These are phyloP conservation scores for Syrista parreyssii DNA, from an alignment of 2,888 invertebrate genomes.

Conservation along the genomic window DNA sequence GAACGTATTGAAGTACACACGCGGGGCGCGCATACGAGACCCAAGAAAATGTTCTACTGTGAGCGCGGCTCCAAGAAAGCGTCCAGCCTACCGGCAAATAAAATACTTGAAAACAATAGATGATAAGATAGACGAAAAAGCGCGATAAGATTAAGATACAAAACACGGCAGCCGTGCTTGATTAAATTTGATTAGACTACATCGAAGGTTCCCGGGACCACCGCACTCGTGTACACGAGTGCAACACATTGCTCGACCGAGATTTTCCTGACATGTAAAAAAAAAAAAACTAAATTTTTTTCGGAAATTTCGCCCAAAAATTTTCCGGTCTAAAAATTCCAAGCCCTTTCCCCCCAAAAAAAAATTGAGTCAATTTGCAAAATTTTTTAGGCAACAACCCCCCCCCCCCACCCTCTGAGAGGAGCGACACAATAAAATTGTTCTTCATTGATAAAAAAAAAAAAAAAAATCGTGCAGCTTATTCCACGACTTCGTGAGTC, in stretches of 20 bases:
- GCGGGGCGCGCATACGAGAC: neutral
- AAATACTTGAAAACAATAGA: constrained; percentile 55
- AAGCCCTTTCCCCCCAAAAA: no score
- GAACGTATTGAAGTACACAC: neutral
- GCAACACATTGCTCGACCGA: neutral
- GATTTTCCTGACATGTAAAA: neutral
- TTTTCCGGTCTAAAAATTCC: neutral
- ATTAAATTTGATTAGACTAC: constrained; percentile 38
- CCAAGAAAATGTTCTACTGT: neutral
- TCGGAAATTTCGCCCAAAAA: neutral
- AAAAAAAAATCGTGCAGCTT: neutral
- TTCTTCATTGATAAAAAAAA: neutral
- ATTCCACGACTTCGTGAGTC: neutral
- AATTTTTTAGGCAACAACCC: no score
- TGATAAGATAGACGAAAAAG: constrained; percentile 50
- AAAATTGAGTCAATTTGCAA: rapidly evolving
- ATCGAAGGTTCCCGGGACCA: neutral
- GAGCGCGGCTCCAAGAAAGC: neutral
- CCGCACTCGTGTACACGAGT: neutral
- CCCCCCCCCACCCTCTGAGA: no score
- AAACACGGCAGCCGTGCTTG: constrained; percentile 32
- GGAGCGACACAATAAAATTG: no score
- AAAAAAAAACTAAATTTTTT: neutral
- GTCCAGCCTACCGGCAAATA: constrained; percentile 45
- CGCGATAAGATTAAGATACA: constrained; percentile 57